phyloP scores from a whole-genome alignment of 2,797 vertebrate genomes.

The Danio aesculapii region DNA sequence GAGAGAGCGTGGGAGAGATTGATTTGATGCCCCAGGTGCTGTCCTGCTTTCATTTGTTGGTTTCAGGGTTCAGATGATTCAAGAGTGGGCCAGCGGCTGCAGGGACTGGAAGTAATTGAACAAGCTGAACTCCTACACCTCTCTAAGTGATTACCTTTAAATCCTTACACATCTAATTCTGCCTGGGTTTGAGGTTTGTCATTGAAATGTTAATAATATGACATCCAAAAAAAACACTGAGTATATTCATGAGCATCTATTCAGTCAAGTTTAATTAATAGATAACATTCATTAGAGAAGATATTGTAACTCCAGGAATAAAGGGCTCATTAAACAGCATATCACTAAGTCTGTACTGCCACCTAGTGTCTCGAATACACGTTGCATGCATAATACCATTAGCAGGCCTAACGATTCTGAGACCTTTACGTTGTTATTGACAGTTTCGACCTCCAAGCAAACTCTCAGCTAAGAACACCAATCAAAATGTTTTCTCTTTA shows the following conservation, averaged over 20 bases:
- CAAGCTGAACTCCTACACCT: constrained; percentile 32
- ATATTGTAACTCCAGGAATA: neutral
- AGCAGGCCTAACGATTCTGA: too few relatives aligned
- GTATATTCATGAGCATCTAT: constrained; percentile 18
- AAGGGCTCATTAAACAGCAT: neutral
- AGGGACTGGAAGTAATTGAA: constrained; percentile 31
- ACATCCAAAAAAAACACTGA: neutral
- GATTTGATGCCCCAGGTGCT: constrained; percentile 20
- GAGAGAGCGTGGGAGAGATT: neutral
- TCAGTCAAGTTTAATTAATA: constrained; percentile 40
- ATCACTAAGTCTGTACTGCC: neutral
- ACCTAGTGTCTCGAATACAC: neutral
- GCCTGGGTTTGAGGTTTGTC: constrained; percentile 6
- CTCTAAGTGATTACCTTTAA: constrained; percentile 34
- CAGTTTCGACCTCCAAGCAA: neutral
- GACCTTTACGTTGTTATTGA: neutral
- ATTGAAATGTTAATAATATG: constrained; percentile 24
- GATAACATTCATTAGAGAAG: constrained; percentile 8
- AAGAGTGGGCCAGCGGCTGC: constrained; percentile 5
- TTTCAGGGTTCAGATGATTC: constrained; percentile 42
- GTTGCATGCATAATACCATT: too few relatives aligned
- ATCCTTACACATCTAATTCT: constrained; percentile 28
- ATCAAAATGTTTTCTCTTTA: neutral
- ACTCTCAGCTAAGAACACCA: neutral
- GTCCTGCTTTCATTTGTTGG: constrained; percentile 35